Evolutionary conservation across 2,797 vertebrate species (phyloP).

Genomic region (Pseudomugil tenellus): DNA sequence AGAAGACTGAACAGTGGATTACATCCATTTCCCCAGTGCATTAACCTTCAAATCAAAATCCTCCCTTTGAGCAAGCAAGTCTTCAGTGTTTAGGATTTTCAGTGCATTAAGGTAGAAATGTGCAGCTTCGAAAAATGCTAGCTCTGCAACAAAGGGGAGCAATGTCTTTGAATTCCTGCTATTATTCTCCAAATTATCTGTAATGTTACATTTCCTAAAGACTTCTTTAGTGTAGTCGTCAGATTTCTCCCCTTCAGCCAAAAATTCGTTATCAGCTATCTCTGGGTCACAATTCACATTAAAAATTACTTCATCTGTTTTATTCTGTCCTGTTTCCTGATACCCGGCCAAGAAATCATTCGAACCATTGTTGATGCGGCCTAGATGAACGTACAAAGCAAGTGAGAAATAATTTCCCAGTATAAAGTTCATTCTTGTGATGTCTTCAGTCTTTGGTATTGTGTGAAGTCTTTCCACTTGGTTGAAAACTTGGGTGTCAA

Average conservation of each 20-base stretch:
- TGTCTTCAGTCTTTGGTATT: no score
- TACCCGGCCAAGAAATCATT: neutral
- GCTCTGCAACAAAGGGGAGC: neutral
- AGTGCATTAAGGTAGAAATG: fast-evolving
- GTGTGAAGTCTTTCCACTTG: no score
- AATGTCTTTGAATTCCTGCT: fast-evolving
- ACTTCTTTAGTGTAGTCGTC: slow-evolving; percentile 5
- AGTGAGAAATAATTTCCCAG: no score
- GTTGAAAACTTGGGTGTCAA: no score
- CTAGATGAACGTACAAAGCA: neutral
- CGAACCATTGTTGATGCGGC: neutral
- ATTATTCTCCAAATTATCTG: no score
- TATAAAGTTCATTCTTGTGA: no score
- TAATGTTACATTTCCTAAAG: neutral
- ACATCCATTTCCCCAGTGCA: slow-evolving; percentile 15
- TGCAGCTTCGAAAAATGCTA: neutral
- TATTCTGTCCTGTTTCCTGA: no score
- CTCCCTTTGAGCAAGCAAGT: neutral
- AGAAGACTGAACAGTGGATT: no score
- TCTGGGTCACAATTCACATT: slow-evolving; percentile 38
- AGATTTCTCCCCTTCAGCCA: slow-evolving; percentile 19
- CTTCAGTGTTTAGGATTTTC: fast-evolving
- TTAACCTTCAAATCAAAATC: slow-evolving; percentile 35
- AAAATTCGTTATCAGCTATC: neutral
- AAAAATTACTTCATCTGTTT: neutral